These are phyloP conservation scores for Cynopterus sphinx DNA, from an alignment of 2,797 vertebrate genomes.

Conservation along the genomic window DNA sequence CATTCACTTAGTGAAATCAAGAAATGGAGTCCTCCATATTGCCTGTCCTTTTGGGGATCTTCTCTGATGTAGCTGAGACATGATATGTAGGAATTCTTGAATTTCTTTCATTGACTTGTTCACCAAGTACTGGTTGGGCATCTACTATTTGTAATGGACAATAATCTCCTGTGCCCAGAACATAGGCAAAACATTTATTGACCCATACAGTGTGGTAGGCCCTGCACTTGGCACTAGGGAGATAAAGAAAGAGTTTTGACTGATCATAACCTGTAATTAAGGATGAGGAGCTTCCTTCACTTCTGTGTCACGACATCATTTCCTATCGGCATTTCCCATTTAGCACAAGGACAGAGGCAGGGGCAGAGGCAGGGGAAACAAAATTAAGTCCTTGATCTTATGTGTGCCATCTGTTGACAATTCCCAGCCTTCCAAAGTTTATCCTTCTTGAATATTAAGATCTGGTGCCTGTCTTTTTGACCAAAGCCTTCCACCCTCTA, in stretches of 20 bases:
- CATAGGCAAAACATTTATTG: neutral
- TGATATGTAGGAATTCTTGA: neutral
- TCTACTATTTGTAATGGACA: neutral
- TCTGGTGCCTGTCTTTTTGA: neutral
- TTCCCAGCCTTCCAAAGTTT: neutral
- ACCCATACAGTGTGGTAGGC: neutral
- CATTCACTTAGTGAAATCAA: neutral
- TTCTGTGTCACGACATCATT: neutral
- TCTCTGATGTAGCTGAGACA: neutral
- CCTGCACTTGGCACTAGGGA: neutral
- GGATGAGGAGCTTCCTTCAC: neutral
- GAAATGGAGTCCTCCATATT: neutral
- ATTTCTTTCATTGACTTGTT: neutral
- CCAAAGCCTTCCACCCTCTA: neutral
- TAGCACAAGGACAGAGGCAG: neutral
- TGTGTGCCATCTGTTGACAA: neutral
- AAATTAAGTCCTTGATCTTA: neutral
- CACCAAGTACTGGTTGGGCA: neutral
- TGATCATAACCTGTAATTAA: neutral
- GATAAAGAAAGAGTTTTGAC: neutral
- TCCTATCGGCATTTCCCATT: neutral
- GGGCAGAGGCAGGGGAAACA: neutral
- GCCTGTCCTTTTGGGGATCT: neutral
- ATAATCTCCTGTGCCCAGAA: neutral
- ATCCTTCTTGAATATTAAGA: neutral